Base-by-base conservation (phyloP, 2,797 vertebrate species). In the Eulemur rubriventer region DNA sequence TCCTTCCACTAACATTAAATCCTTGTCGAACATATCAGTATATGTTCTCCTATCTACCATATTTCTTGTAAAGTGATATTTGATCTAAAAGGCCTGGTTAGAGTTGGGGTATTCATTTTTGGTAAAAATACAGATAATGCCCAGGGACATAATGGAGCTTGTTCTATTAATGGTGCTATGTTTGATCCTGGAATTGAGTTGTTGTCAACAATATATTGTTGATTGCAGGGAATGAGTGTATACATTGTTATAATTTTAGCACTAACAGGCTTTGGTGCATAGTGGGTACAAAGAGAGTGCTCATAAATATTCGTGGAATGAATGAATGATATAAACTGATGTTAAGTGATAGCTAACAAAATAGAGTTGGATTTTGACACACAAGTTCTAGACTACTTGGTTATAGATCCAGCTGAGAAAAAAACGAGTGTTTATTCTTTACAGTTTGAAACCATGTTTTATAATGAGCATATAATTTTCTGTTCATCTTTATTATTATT, bases 331-430 rank as follows among this genome's bases (percentile, higher is more conserved):
- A 84, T 41, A 79, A 92, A 88, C 26, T 65, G 63, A 86, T 69
- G 14, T 81, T 59, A 90, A 89, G 78, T 38, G 24, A 85, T n/a
- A 78, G 20, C 46, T 81, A 96, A 73, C 38, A 91, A 87, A 70
- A 76, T 55, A 76, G 14, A 83, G 48, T 41, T 35, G 52, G 33
- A 12, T 65, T 95, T 80, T 82, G 38, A 78, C 24, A 81, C 22
- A 90, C 7, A 82, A 76, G 16, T 87, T 83, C n/a, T 52, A 59
- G 48, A 91, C 83, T 75, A 88, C 33, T 59, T 84, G 72, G 48
- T 48, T 88, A 57, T 14, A 67, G 8, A 46, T 48, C 11, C 70
- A 95, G 67, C 11, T 76, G 38, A 79, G 16, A 61, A 82, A 65
- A 80, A 65, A 50, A 50, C 46, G 33, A 61, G 12, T 6, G n/a